phyloP scores from a whole-genome alignment of 1,140 invertebrate genomes.

The Phymorhynchus buccinoides region DNA sequence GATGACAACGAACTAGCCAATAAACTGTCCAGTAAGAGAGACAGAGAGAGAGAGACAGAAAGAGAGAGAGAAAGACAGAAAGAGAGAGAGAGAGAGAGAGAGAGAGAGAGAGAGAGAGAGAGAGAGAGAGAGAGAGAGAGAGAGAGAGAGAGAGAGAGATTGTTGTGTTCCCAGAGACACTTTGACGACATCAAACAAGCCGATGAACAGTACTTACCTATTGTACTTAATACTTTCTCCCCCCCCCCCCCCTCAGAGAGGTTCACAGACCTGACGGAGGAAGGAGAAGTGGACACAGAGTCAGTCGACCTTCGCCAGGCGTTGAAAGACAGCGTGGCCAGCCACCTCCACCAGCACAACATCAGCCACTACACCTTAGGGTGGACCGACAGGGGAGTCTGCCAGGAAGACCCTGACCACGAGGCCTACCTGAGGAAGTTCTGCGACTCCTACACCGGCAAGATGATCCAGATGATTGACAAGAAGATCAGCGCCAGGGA shows the following conservation, averaged over 20 bases:
- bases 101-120: too few relatives aligned
- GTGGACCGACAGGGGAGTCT: conserved; percentile 49
- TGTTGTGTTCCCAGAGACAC: too few relatives aligned
- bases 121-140: too few relatives aligned
- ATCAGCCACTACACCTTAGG: conserved; percentile 41
- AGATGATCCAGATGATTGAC: conserved; percentile 55
- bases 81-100: too few relatives aligned
- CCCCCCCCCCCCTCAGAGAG: too few relatives aligned
- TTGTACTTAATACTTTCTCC: too few relatives aligned
- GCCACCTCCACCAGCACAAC: conserved; percentile 28
- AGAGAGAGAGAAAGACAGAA: too few relatives aligned
- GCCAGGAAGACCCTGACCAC: conserved; percentile 47
- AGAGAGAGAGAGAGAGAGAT: too few relatives aligned
- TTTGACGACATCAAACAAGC: too few relatives aligned
- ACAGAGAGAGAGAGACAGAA: too few relatives aligned
- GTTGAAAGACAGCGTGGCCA: conserved; percentile 42
- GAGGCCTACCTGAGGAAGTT: conserved; percentile 53
- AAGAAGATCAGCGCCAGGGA: neutral
- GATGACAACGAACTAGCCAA: neutral
- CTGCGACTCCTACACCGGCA: conserved; percentile 51
- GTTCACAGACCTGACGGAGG: conserved; percentile 47
- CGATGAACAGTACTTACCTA: too few relatives aligned
- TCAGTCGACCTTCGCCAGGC: conserved; percentile 43
- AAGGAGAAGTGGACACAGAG: conserved; percentile 52
- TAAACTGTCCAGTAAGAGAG: neutral